Conservation (phyloP, 2,888 invertebrate genomes). For the Mellilla xanthometata region DNA sequence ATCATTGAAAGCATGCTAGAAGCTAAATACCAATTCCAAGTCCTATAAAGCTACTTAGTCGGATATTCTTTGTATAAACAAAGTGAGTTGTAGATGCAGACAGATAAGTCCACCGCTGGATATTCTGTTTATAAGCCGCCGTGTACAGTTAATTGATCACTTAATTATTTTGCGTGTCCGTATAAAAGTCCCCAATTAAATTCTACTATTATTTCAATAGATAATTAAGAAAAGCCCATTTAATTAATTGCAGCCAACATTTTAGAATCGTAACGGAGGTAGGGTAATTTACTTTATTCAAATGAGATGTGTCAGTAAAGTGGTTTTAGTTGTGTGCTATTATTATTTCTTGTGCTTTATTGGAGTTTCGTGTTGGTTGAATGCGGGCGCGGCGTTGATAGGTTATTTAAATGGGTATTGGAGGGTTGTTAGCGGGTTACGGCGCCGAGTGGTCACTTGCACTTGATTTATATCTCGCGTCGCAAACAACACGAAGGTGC, state of each 20-base stretch:
- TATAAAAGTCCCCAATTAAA: conserved; percentile 75
- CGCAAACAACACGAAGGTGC: conserved; percentile 57
- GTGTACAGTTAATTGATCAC: conserved; percentile 76
- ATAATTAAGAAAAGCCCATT: conserved; percentile 75
- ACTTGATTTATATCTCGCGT: conserved; percentile 68
- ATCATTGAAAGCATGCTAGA: not conserved
- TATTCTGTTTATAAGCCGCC: conserved; percentile 60
- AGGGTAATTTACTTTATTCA: conserved; percentile 76
- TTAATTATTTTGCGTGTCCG: conserved; percentile 77
- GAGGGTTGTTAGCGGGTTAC: conserved; percentile 49
- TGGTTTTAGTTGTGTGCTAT: conserved; percentile 74
- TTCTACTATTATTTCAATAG: conserved; percentile 73
- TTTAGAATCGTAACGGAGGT: conserved; percentile 57
- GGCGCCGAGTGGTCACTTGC: conserved; percentile 36
- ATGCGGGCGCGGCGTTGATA: conserved; percentile 54
- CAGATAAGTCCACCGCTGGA: conserved; percentile 58
- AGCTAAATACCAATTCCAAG: not conserved
- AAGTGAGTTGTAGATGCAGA: conserved; percentile 58
- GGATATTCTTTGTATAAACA: conserved; percentile 45
- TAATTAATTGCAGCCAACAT: conserved; percentile 72
- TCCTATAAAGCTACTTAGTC: conserved; percentile 10
- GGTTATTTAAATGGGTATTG: conserved; percentile 71
- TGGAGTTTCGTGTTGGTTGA: conserved; percentile 75
- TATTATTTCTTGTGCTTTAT: conserved; percentile 77
- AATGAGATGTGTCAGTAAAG: conserved; percentile 71